Conservation (phyloP, 2,113 vertebrate genomes). For the Puffinus mauretanicus region DNA sequence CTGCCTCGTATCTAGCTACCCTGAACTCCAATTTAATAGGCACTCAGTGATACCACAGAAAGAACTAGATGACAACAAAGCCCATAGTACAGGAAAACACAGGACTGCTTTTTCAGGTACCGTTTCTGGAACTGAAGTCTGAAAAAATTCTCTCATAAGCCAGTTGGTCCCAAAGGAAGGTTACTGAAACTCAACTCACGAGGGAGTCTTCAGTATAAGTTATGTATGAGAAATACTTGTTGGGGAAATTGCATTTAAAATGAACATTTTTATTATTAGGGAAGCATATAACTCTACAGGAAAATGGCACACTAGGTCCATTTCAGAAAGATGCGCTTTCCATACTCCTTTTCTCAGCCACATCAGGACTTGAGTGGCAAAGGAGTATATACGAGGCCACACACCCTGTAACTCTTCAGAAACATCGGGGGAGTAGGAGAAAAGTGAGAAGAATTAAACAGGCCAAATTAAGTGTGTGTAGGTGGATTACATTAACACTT, state of each 20-base stretch:
- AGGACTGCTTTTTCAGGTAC: constrained; percentile 13
- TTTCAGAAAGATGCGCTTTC: not conserved
- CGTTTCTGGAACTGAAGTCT: constrained; percentile 34
- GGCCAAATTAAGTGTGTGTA: not conserved
- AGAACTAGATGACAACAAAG: constrained; percentile 40
- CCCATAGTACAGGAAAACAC: not conserved
- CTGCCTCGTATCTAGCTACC: constrained; percentile 9
- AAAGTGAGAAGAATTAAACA: not conserved
- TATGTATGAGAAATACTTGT: not conserved
- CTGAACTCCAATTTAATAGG: constrained; percentile 55
- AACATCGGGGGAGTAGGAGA: not conserved
- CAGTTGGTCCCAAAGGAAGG: constrained; percentile 48
- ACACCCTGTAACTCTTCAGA: not conserved
- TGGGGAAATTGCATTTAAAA: not conserved
- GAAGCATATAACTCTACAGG: not conserved
- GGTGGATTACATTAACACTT: constrained; percentile 47
- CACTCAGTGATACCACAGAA: not conserved
- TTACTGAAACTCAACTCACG: constrained; percentile 14
- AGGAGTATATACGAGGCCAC: not conserved
- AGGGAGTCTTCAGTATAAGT: not conserved
- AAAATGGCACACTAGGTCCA: not conserved
- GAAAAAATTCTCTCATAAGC: constrained; percentile 44
- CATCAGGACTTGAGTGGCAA: not conserved
- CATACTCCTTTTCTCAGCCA: not conserved
- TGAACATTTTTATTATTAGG: not conserved